Conservation (phyloP, 2,113 vertebrate genomes). For the Prochilodus magdalenae region DNA sequence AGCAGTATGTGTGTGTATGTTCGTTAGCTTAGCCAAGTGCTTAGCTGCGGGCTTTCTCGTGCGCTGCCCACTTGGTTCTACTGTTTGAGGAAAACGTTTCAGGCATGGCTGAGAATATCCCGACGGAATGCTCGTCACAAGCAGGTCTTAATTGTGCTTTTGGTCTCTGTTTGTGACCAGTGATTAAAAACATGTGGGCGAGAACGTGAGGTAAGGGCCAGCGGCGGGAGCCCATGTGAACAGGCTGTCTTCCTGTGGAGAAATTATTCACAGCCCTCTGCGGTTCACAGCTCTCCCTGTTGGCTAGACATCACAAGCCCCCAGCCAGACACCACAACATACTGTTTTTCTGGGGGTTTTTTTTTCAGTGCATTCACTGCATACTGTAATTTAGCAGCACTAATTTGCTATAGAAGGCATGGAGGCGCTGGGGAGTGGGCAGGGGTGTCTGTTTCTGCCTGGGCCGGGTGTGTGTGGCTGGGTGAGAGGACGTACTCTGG, state of each 20-base stretch:
- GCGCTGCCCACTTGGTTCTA: not conserved
- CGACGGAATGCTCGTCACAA: conserved; percentile 29
- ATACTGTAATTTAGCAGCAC: conserved; percentile 62
- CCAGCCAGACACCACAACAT: conserved; percentile 62
- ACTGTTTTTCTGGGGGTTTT: conserved; percentile 50
- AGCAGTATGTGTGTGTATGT: not conserved
- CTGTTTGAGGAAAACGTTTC: conserved; percentile 20
- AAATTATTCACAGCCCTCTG: conserved; percentile 56
- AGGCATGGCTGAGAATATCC: conserved; percentile 18
- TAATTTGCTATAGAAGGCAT: conserved; percentile 38
- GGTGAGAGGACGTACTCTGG: conserved; percentile 1
- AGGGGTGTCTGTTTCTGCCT: conserved; percentile 14
- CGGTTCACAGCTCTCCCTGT: conserved; percentile 54
- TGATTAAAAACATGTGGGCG: conserved; percentile 46
- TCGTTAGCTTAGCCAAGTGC: not conserved
- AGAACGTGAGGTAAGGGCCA: conserved; percentile 36
- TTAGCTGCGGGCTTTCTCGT: not conserved
- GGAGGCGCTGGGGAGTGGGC: not conserved
- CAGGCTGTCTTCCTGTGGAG: conserved; percentile 59
- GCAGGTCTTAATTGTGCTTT: conserved; percentile 35
- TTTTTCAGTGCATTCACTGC: conserved; percentile 53
- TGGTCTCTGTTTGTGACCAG: conserved; percentile 40
- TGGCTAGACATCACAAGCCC: conserved; percentile 63
- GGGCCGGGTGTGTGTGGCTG: not conserved
- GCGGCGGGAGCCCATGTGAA: conserved; percentile 47